Evolutionary conservation across 2,113 vertebrate genomes (phyloP).

Genomic region (Rana temporaria): DNA sequence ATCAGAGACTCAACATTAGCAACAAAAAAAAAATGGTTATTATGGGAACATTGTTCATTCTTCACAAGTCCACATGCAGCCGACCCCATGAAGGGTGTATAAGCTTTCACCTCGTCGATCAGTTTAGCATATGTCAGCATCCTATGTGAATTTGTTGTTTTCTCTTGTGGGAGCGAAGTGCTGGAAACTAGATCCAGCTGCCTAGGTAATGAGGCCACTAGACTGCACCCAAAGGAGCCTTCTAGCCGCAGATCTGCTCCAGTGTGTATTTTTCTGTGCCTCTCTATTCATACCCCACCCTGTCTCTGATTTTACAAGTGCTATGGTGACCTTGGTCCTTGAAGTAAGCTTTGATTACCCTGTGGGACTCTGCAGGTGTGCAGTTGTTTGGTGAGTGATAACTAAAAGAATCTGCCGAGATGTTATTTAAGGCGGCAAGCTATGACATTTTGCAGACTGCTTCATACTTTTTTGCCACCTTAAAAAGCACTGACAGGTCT

Average conservation of each 20-base stretch:
- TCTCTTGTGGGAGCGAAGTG: slow-evolving; percentile 51
- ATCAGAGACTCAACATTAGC: background rate
- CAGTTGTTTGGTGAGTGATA: slow-evolving; percentile 50
- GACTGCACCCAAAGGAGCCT: slow-evolving; percentile 53
- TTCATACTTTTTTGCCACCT: slow-evolving; percentile 5
- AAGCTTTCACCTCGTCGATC: slow-evolving; percentile 30
- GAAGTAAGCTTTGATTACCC: slow-evolving; percentile 45
- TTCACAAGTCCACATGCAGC: slow-evolving; percentile 20
- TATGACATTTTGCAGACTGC: slow-evolving; percentile 1
- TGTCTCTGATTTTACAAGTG: slow-evolving; percentile 51
- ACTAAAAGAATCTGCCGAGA: slow-evolving; percentile 47
- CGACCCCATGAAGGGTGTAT: slow-evolving; percentile 22
- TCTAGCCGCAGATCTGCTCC: slow-evolving; percentile 44
- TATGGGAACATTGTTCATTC: slow-evolving; percentile 8
- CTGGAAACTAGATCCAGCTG: slow-evolving; percentile 55
- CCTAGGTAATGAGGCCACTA: slow-evolving; percentile 54
- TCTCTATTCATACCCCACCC: slow-evolving; percentile 42
- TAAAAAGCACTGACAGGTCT: slow-evolving; percentile 29
- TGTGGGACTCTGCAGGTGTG: slow-evolving; percentile 55
- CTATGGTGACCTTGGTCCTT: slow-evolving; percentile 54
- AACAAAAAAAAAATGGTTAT: slow-evolving; percentile 6
- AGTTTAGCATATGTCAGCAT: slow-evolving; percentile 56
- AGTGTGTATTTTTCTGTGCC: slow-evolving; percentile 36
- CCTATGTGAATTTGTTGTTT: slow-evolving; percentile 47
- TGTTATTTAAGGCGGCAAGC: slow-evolving; percentile 43